Percentiles rank a stretch among this genome's conserved stretches.
phyloP scores from a whole-genome alignment of 2,113 vertebrate genomes.

The Lasiurus cinereus region DNA sequence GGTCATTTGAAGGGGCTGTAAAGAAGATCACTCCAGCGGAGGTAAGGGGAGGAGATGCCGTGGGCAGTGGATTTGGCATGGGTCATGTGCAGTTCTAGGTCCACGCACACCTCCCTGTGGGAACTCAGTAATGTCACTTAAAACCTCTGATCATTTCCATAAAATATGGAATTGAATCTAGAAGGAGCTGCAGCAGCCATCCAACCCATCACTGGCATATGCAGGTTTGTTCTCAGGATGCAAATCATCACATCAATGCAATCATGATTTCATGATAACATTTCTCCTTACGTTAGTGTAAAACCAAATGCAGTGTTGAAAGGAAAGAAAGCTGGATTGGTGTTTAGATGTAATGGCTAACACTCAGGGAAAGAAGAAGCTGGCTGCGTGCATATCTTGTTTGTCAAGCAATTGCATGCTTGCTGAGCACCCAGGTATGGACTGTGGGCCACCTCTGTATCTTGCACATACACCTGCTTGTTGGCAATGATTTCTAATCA shows the following conservation, averaged over 20 bases:
- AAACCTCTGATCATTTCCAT: neutral
- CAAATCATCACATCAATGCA: too few relatives aligned
- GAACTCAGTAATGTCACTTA: neutral
- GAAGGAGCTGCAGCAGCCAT: neutral
- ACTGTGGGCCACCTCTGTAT: fast-evolving
- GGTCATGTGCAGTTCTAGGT: fast-evolving
- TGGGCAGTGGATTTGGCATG: neutral
- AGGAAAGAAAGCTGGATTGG: neutral
- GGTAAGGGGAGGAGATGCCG: neutral
- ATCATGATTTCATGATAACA: neutral
- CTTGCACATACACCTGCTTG: neutral
- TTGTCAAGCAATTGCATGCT: neutral
- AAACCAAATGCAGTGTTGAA: neutral
- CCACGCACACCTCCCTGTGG: neutral
- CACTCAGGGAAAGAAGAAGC: neutral
- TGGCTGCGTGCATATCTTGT: neutral
- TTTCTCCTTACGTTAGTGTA: neutral
- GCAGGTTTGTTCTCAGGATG: neutral
- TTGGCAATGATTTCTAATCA: neutral
- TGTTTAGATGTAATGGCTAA: neutral
- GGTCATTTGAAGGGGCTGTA: neutral
- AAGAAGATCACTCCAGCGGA: neutral
- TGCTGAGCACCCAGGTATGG: too few relatives aligned
- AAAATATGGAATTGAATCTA: neutral
- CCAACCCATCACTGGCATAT: too few relatives aligned